Conservation (phyloP, 30 jellyfish, hydroid and myxozoan genomes). For the Haliclystus octoradiatus region DNA sequence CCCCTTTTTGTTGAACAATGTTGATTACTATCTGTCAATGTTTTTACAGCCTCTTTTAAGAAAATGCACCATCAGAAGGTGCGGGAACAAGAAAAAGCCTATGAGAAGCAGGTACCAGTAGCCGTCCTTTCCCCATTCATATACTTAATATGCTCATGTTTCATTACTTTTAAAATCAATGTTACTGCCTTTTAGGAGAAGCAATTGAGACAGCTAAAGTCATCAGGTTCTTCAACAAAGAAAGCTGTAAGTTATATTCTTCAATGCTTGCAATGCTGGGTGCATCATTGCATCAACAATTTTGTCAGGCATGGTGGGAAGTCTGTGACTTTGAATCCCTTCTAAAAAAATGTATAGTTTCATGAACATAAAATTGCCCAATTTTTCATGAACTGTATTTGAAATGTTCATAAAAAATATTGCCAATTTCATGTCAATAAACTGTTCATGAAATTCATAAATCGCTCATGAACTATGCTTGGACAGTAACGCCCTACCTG, state of each 20-base stretch:
- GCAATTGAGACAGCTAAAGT: constrained; percentile 58
- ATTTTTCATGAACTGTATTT: no score
- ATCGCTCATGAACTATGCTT: no score
- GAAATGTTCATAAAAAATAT: no score
- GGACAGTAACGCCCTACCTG: no score
- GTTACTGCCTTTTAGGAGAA: constrained; percentile 45
- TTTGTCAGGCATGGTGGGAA: no score
- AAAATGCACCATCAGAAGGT: constrained; percentile 91
- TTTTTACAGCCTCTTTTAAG: constrained; percentile 74
- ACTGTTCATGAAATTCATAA: no score
- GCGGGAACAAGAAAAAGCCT: constrained; percentile 86
- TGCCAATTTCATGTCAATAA: no score
- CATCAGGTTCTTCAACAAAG: constrained; percentile 87
- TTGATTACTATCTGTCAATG: neutral
- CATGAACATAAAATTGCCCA: no score
- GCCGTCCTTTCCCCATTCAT: neutral
- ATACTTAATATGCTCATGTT: neutral
- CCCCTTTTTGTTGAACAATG: neutral
- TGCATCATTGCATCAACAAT: no score
- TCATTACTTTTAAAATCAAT: neutral
- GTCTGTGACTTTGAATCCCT: no score
- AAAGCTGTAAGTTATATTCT: constrained; percentile 89
- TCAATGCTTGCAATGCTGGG: no score
- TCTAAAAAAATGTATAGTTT: no score
- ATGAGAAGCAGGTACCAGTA: constrained; percentile 64